Base-by-base conservation (phyloP, 2,888 invertebrate genomes). In the Syrphus vitripennis region DNA sequence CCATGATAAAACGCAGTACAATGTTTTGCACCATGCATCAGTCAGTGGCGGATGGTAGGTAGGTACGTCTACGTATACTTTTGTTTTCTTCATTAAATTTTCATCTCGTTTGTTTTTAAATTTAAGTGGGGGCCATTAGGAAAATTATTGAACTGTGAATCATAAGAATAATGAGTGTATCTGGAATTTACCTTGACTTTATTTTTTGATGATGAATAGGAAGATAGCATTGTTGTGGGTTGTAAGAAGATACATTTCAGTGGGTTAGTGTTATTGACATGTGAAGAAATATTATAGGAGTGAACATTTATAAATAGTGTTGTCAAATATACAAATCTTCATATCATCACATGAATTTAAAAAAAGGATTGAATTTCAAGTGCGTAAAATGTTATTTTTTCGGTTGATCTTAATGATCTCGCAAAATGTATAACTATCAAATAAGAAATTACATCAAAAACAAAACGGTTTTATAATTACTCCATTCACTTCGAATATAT, bases 111-210 rank as follows among this genome's bases (percentile, higher is more conserved):
- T 61, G 40, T 40, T 61, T 61, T 10, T 5, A 16, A 6, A 45
- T 29, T 29, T 14, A 16, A 29, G 45, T 42, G 14, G 65, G 10
- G n/a, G 26, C n/a, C 10, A 9, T 16, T 12, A 14, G 10, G 31
- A 12, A 57, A 34, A 57, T 59, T 59, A 37, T 21, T 34, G 21
- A 59, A 59, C 21, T 24, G 45, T 65, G 65, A 65, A 45, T 65
- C 45, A 65, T 14, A 7, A 14, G 40, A 63, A 29, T 10, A 45
- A 65, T 65, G 45, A 45, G 45, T 19, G 29, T 65, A 19, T 24
- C 9, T 61, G 40, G n/a, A 24, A 19, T 31, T 45, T 65, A 61
- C 61, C 45, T 45, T 65, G 65, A 65, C 29, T 65, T 45, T 40
- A 40, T 26, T 63, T n/a, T 34, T 7, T 9, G 6, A 34, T 21